Evolutionary conservation across 2,113 vertebrate genomes (phyloP).

Genomic region (Nasalis larvatus): DNA sequence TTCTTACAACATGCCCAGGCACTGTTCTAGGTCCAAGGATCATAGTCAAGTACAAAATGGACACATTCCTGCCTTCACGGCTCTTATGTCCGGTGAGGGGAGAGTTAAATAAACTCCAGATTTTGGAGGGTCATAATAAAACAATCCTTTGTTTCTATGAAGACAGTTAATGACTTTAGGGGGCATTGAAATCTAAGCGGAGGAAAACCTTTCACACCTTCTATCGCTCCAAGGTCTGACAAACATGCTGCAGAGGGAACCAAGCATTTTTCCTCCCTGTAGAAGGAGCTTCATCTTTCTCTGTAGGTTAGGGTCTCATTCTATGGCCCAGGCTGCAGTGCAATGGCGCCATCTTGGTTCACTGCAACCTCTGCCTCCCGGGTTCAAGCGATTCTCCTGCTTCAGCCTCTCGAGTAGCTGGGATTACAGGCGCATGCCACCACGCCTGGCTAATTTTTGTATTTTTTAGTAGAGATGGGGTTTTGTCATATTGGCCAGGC

Average conservation of each 20-base stretch:
- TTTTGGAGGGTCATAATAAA: fast-evolving
- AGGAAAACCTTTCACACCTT: not conserved
- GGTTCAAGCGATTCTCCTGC: too few relatives aligned
- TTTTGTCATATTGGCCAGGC: too few relatives aligned
- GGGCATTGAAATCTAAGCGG: not conserved
- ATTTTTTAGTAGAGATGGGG: too few relatives aligned
- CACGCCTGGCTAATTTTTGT: too few relatives aligned
- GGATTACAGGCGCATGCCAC: too few relatives aligned
- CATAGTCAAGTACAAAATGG: not conserved
- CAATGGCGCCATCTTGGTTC: too few relatives aligned
- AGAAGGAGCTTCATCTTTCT: too few relatives aligned
- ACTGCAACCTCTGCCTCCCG: too few relatives aligned
- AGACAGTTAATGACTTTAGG: not conserved
- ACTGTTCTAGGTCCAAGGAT: not conserved
- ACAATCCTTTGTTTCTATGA: not conserved
- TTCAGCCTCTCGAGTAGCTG: too few relatives aligned
- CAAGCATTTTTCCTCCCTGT: not conserved
- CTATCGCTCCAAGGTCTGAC: not conserved
- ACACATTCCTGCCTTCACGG: not conserved
- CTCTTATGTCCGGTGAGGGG: not conserved
- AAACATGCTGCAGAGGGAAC: too few relatives aligned
- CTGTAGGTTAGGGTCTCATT: too few relatives aligned
- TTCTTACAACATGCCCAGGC: not conserved
- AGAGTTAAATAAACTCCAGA: not conserved
- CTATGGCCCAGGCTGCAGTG: too few relatives aligned